Percentiles rank a stretch among this genome's conserved stretches.
These are phyloP conservation scores for Phrynosoma platyrhinos DNA, from an alignment of 2,113 vertebrate species.

Conservation along the genomic window DNA sequence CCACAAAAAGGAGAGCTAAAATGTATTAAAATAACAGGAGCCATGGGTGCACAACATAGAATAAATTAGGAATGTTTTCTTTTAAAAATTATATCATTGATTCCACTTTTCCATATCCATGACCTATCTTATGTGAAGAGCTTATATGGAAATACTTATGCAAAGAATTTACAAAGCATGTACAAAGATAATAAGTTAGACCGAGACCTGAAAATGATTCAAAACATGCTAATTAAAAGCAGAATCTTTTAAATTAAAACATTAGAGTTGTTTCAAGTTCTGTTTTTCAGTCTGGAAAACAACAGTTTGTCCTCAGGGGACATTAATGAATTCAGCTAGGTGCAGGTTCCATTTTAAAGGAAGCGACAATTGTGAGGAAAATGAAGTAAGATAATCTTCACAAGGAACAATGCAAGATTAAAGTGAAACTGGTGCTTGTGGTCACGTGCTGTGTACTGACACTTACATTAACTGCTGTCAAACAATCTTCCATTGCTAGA, in stretches of 20 bases:
- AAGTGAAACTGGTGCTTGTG: not conserved
- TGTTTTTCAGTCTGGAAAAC: constrained; percentile 36
- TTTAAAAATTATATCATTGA: constrained; percentile 9
- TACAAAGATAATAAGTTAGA: not conserved
- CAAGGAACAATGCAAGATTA: not conserved
- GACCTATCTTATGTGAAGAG: not conserved
- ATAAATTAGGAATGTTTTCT: not conserved
- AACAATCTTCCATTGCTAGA: not conserved
- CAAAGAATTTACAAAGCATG: not conserved
- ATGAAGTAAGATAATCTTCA: constrained; percentile 11
- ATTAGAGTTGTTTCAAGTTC: constrained; percentile 11
- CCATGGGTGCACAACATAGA: not conserved
- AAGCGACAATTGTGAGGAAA: constrained; percentile 10
- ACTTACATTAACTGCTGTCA: not conserved
- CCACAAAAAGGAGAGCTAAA: not conserved
- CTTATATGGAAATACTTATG: not conserved
- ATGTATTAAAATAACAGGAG: not conserved
- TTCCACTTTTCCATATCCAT: constrained; percentile 14
- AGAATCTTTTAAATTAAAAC: constrained; percentile 36
- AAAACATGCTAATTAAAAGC: constrained; percentile 1
- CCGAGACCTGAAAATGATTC: not conserved
- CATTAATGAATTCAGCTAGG: constrained; percentile 31
- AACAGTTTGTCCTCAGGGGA: constrained; percentile 26
- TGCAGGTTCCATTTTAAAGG: not conserved
- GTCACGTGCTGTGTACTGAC: not conserved